phyloP scores from a whole-genome alignment of 2,113 vertebrate genomes.

The Alligator sinensis region DNA sequence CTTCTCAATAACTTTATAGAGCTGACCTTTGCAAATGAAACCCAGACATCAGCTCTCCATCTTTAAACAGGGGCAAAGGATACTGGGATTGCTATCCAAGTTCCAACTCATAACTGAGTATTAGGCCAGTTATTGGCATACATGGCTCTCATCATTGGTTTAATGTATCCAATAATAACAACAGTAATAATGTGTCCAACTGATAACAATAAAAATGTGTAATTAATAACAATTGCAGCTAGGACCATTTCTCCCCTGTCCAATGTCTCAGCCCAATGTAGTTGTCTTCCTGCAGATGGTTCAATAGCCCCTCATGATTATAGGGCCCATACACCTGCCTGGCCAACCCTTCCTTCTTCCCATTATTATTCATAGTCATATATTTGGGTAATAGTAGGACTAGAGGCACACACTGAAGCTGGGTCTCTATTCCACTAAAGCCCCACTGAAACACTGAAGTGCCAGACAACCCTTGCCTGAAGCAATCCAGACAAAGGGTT shows the following conservation, averaged over 20 bases:
- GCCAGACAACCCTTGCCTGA: neutral
- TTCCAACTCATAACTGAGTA: neutral
- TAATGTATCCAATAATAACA: neutral
- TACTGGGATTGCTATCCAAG: neutral
- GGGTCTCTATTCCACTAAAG: rapidly evolving
- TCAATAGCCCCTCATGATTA: neutral
- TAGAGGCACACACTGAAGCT: neutral
- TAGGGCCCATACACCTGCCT: neutral
- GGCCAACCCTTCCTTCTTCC: rapidly evolving
- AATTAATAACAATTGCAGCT: neutral
- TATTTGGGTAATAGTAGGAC: neutral
- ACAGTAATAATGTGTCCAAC: no score
- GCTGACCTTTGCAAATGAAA: constrained; percentile 16
- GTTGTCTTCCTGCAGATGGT: neutral
- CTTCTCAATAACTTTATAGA: neutral
- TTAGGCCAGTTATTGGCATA: neutral
- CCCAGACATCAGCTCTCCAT: neutral
- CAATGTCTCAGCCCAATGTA: neutral
- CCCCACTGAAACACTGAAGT: rapidly evolving
- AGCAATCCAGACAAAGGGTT: neutral
- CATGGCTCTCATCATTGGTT: neutral
- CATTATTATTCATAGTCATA: neutral
- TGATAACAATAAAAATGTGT: no score
- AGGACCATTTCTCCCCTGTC: neutral
- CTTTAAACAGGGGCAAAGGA: neutral